Base-by-base conservation (phyloP, 2,888 invertebrate genomes). In the Rhyacophila evoluta region DNA sequence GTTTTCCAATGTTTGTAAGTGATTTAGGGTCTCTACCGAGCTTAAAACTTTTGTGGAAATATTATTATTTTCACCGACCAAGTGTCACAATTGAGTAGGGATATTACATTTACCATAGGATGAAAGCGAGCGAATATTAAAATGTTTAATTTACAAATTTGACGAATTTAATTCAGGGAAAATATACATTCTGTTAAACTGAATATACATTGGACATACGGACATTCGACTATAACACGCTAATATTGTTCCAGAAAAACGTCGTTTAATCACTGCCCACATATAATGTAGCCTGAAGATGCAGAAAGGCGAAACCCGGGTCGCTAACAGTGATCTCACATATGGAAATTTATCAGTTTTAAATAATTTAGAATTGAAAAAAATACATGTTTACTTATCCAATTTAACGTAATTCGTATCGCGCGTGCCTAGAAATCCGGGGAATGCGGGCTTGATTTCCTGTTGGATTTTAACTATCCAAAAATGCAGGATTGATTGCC, bases 221-320 rank as follows among this genome's bases (percentile, higher is more conserved):
- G n/a, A n/a, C n/a, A n/a, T n/a, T n/a, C n/a, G n/a, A n/a, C n/a
- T n/a, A n/a, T 12, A 39, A 39, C 39, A 12, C 39, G 4, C 10
- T 15, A 12, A 39, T 39, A 39, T 39, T 12, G 39, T 39, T 39
- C 15, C 6, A 15, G 39, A 39, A 2, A 2, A 39, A 15, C 15
- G 15, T 39, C 15, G 1, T 12, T 39, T 5, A 39, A 0, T 39
- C 15, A n/a, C n/a, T n/a, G n/a, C n/a, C n/a, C n/a, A n/a, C n/a
- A n/a, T n/a, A n/a, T n/a, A n/a, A n/a, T n/a, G n/a, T n/a, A n/a
- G 39, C 39, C 39, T 39, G 39, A 39, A 39, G 39, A 39, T 39
- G 39, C 39, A 39, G 39, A 39, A 39, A 39, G 39, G 39, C 39
- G 39, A 39, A 39, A 39, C 39, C 39, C 39, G 39, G 39, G 39